Evolutionary conservation across 2,113 vertebrate species (phyloP).

Genomic region (Takifugu bimaculatus): DNA sequence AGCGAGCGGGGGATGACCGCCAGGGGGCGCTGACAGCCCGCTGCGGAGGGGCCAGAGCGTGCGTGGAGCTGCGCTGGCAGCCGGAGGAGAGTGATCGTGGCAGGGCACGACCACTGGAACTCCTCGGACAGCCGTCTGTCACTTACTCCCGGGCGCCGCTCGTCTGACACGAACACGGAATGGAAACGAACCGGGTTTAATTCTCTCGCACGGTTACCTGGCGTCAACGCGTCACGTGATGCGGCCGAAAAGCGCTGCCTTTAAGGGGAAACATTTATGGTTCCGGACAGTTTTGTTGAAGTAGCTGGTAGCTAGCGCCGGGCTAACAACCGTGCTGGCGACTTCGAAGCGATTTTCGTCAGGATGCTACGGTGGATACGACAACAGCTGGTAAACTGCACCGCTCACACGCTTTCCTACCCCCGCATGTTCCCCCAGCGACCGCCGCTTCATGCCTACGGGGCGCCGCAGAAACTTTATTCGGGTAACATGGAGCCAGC

Average conservation of each 20-base stretch:
- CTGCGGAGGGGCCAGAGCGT: conserved; percentile 2
- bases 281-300: conserved; percentile 55
- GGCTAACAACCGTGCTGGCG: conserved; percentile 62
- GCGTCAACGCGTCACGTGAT: conserved; percentile 47
- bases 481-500: conserved; percentile 1
- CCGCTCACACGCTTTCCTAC: not conserved
- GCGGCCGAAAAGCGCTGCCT: conserved; percentile 35
- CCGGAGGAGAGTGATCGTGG: conserved; percentile 36
- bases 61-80: conserved; percentile 23
- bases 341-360: conserved; percentile 26
- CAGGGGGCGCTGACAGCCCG: conserved; percentile 54
- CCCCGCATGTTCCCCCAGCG: not conserved
- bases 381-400: conserved; percentile 88
- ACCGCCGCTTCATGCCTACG: too few relatives aligned
- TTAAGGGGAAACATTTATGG: conserved; percentile 46
- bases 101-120: conserved; percentile 48
- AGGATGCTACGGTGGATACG: conserved; percentile 94
- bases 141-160: conserved; percentile 30
- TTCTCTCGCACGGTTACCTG: not conserved
- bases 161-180: conserved; percentile 16
- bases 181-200: conserved; percentile 6
- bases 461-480: conserved; percentile 36
- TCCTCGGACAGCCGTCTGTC: conserved; percentile 43
- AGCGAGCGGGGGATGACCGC: not conserved
- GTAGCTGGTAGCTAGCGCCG: conserved; percentile 68